Evolutionary conservation across 1,140 invertebrate species (phyloP).

Genomic region (Plodia interpunctella): DNA sequence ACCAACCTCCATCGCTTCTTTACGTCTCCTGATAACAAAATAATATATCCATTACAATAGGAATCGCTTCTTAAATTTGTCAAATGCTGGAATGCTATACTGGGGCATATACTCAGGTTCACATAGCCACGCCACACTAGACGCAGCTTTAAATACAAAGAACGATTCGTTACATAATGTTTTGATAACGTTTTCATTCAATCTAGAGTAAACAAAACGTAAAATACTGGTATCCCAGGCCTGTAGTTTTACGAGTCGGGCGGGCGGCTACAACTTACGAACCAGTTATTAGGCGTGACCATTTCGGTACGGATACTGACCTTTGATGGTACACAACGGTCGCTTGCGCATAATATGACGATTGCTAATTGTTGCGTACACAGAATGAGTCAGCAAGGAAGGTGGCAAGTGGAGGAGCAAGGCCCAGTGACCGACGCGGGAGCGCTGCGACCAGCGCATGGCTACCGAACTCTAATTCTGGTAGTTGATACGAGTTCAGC

Average conservation of each 20-base stretch:
- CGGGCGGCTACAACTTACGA: conserved; percentile 69
- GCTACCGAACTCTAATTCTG: conserved; percentile 25
- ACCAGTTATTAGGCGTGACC: conserved; percentile 76
- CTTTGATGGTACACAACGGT: conserved; percentile 63
- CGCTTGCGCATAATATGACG: conserved; percentile 54
- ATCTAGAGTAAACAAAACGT: conserved; percentile 59
- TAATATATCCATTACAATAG: conserved; percentile 1
- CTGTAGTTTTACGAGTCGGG: conserved; percentile 68
- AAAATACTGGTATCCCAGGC: conserved; percentile 68
- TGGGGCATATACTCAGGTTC: no score
- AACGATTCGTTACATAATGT: no score
- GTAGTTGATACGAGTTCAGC: conserved; percentile 15
- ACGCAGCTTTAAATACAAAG: no score
- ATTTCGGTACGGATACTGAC: conserved; percentile 75
- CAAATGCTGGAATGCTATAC: no score
- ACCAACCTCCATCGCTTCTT: conserved; percentile 70
- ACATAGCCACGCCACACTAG: no score
- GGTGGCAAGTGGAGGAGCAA: conserved; percentile 48
- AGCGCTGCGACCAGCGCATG: conserved; percentile 7
- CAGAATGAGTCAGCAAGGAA: conserved; percentile 58
- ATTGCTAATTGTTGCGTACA: conserved; percentile 68
- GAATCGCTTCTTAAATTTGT: no score
- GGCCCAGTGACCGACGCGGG: conserved; percentile 28
- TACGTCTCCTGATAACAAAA: conserved; percentile 61
- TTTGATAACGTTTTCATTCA: conserved; percentile 43